Evolutionary conservation across 2,888 invertebrate species (phyloP).

Genomic region (Pseudoips prasinana): DNA sequence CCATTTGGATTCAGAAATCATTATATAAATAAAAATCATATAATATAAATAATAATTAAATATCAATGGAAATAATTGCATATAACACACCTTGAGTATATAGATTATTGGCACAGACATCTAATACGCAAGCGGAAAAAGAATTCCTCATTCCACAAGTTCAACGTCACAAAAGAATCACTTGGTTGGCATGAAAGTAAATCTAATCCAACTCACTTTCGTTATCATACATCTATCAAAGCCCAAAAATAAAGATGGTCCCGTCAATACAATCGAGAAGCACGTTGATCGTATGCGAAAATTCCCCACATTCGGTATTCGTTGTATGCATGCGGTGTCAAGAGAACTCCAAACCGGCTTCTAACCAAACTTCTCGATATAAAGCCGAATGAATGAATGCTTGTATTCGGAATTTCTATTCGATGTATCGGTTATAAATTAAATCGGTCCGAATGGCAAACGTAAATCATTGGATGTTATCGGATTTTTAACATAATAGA

Average conservation of each 20-base stretch:
- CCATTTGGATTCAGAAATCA: too few species aligned
- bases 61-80: too few species aligned
- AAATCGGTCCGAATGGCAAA: constrained; percentile 19
- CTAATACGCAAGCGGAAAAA: too few species aligned
- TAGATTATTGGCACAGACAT: too few species aligned
- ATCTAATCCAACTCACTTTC: constrained; percentile 18
- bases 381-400: constrained; percentile 24
- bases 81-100: too few species aligned
- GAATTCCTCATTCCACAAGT: too few species aligned
- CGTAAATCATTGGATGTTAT: constrained; percentile 29
- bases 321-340: constrained; percentile 64
- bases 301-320: constrained; percentile 76
- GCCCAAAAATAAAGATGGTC: constrained; percentile 33
- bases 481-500: constrained; percentile 18
- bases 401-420: constrained; percentile 26
- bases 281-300: constrained; percentile 53
- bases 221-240: constrained; percentile 29
- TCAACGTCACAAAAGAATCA: too few species aligned
- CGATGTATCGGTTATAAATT: constrained; percentile 26
- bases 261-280: constrained; percentile 26
- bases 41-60: too few species aligned
- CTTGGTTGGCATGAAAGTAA: too few species aligned
- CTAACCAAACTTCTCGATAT: constrained; percentile 20
- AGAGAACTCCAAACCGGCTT: constrained; percentile 36
- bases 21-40: too few species aligned